A percentile compares a stretch with the other conserved stretches of the same genome.
phyloP scores from a whole-genome alignment of 2,797 vertebrate species.

The Centropyge bicolor region DNA sequence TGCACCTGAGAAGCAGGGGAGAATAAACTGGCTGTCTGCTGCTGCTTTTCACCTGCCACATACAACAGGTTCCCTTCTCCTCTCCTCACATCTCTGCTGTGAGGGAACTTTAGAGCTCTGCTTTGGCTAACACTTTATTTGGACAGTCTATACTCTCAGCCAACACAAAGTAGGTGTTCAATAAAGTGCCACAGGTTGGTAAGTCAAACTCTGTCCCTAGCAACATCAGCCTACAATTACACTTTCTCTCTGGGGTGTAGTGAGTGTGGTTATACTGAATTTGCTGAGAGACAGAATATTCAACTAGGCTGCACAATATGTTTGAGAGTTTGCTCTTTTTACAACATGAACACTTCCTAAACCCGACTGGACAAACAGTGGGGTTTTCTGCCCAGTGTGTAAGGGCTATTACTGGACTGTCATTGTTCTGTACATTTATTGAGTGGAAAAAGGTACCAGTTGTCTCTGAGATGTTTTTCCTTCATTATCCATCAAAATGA shows the following conservation, averaged over 20 bases:
- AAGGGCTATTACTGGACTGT: no score
- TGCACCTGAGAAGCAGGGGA: constrained; percentile 73
- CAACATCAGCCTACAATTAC: not conserved
- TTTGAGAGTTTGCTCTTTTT: not conserved
- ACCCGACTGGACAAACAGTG: not conserved
- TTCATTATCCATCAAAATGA: no score
- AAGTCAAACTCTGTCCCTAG: not conserved
- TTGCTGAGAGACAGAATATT: constrained; percentile 1
- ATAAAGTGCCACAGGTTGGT: not conserved
- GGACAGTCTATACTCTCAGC: constrained; percentile 8
- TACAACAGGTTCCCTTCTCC: constrained; percentile 35
- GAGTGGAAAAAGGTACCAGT: no score
- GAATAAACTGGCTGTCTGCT: constrained; percentile 80
- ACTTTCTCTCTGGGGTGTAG: not conserved
- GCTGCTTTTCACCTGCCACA: constrained; percentile 45
- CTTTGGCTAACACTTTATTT: constrained; percentile 4
- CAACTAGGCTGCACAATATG: not conserved
- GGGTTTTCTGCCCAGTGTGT: no score
- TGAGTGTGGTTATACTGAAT: not conserved
- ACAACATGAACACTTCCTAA: constrained; percentile 1
- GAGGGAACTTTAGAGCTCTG: constrained; percentile 22
- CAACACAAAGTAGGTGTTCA: constrained; percentile 13
- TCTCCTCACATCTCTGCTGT: constrained; percentile 28
- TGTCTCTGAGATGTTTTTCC: no score
- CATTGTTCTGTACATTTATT: not conserved